A percentile compares a stretch with the other conserved stretches of the same genome.
These are phyloP conservation scores for Oligia fasciuncula DNA, from an alignment of 2,888 invertebrate genomes.

Conservation along the genomic window DNA sequence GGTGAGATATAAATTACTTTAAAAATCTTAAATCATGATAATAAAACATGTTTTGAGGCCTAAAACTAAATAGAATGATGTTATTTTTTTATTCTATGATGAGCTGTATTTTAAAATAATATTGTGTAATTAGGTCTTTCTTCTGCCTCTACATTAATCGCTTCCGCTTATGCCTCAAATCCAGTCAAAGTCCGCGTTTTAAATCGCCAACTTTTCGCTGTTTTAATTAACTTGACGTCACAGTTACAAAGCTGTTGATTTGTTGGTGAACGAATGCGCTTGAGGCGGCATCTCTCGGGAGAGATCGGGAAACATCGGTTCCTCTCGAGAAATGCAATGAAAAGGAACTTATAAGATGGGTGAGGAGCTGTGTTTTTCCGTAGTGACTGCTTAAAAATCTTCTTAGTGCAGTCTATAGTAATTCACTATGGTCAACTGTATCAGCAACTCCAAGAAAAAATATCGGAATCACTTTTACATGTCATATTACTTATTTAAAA, in stretches of 20 bases:
- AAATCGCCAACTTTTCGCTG: conserved; percentile 87
- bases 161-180: conserved; percentile 41
- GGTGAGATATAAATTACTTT: conserved; percentile 31
- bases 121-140: not conserved
- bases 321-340: conserved; percentile 26
- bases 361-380: not conserved
- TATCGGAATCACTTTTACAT: no score
- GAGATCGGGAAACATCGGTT: conserved; percentile 32
- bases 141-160: conserved; percentile 18
- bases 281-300: conserved; percentile 44
- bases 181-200: conserved; percentile 72
- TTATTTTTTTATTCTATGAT: not conserved
- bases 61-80: not conserved
- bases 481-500: no score
- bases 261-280: conserved; percentile 69
- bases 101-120: not conserved
- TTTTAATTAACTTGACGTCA: conserved; percentile 89
- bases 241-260: conserved; percentile 86
- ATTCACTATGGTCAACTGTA: not conserved
- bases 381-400: not conserved
- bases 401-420: not conserved
- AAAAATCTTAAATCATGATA: not conserved
- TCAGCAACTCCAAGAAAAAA: not conserved
- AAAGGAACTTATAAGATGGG: conserved; percentile 5
- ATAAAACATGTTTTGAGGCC: conserved; percentile 20